Conservation (phyloP, 2,113 vertebrate species). For the Perca fluviatilis region DNA sequence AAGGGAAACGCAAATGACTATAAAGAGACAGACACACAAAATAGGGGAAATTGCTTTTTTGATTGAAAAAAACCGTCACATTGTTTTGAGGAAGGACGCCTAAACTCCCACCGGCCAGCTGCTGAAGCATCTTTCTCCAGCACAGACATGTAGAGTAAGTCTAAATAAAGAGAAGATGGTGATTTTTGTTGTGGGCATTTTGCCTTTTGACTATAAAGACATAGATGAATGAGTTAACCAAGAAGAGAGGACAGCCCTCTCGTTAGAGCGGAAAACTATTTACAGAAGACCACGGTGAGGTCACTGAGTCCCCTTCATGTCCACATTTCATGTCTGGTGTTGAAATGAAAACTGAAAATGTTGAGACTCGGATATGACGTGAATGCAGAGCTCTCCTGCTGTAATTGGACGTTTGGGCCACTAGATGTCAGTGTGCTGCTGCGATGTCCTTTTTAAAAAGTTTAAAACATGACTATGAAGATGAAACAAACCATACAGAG, state of each 20-base stretch:
- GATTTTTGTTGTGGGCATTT: no score
- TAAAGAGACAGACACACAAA: no score
- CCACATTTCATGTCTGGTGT: background rate
- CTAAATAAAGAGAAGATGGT: no score
- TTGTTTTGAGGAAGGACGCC: no score
- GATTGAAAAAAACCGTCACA: no score
- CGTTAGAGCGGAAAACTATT: background rate
- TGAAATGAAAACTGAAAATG: background rate
- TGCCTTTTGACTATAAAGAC: background rate
- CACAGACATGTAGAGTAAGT: background rate
- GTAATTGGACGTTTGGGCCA: constrained; percentile 4
- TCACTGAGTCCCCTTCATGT: background rate
- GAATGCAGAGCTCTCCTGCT: background rate
- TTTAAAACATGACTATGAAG: background rate
- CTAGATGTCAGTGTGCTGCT: constrained; percentile 42
- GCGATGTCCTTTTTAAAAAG: no score
- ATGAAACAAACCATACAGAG: background rate
- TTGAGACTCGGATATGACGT: background rate
- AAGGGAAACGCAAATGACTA: no score
- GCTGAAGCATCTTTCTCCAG: no score
- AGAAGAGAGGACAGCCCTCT: background rate
- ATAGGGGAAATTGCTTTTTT: no score
- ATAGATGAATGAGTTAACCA: background rate
- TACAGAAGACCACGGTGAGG: background rate
- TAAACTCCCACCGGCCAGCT: no score